These are phyloP conservation scores for Mirza zaza DNA, from an alignment of 2,113 vertebrate species.

Conservation along the genomic window DNA sequence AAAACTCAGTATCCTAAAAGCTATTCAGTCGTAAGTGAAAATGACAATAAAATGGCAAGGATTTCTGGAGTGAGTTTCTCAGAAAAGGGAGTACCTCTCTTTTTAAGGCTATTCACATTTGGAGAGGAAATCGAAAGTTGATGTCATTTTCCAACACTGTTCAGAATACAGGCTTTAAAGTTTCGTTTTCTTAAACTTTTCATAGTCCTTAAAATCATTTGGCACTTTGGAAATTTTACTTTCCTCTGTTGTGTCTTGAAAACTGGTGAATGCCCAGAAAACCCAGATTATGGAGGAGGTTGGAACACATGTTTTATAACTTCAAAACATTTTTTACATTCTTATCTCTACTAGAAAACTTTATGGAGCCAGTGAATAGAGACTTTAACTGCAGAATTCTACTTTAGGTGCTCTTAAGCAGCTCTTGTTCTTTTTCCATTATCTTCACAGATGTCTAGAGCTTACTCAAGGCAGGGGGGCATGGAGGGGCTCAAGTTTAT, in stretches of 20 bases:
- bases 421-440: background rate
- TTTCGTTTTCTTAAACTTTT: constrained; percentile 37
- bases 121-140: constrained; percentile 31
- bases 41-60: background rate
- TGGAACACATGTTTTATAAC: background rate
- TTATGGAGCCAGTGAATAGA: background rate
- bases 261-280: background rate
- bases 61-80: background rate
- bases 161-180: constrained; percentile 16
- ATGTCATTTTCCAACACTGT: constrained; percentile 36
- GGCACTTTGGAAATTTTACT: background rate
- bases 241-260: background rate
- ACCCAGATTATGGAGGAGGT: background rate
- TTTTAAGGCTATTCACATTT: background rate
- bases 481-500: background rate
- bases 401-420: background rate
- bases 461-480: background rate
- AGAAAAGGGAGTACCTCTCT: background rate
- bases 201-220: background rate
- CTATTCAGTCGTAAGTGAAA: background rate
- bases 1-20: background rate
- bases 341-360: constrained; percentile 1
- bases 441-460: constrained; percentile 30
- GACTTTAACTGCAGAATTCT: background rate
- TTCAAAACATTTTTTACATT: background rate